phyloP scores from a whole-genome alignment of 2,113 vertebrate species.

The Chloroceryle aenea region DNA sequence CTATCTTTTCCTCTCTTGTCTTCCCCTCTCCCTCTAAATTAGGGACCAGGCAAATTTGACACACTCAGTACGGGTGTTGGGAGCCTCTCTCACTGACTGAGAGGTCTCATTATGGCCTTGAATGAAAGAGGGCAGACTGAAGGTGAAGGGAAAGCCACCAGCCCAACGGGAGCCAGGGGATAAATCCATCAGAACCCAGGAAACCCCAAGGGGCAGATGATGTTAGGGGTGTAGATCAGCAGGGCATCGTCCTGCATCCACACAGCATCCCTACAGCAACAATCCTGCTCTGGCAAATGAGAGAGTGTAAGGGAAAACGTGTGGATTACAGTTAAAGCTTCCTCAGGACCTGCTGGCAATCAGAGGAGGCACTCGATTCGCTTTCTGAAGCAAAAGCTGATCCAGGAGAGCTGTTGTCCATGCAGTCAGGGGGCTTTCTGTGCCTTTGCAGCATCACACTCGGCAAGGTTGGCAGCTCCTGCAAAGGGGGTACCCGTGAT shows the following conservation, averaged over 20 bases:
- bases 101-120: neutral
- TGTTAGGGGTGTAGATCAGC: neutral
- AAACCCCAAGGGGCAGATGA: neutral
- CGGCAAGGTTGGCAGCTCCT: neutral
- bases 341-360: neutral
- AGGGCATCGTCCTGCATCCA: neutral
- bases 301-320: neutral
- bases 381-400: neutral
- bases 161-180: neutral
- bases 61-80: fast-evolving
- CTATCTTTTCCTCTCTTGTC: fast-evolving
- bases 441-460: neutral
- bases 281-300: neutral
- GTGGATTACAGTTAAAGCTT: neutral
- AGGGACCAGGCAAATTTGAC: neutral
- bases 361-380: neutral
- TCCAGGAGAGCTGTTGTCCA: neutral
- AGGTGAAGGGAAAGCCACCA: neutral
- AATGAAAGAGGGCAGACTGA: neutral
- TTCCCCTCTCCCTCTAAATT: fast-evolving
- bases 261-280: too few relatives aligned
- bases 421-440: neutral
- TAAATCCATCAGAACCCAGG: neutral
- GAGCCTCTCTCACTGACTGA: neutral
- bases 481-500: neutral